Evolutionary conservation across 2,888 invertebrate genomes (phyloP), one percentile per base, ranked within the genome.

Genomic region (Drymonia ruficornis): DNA sequence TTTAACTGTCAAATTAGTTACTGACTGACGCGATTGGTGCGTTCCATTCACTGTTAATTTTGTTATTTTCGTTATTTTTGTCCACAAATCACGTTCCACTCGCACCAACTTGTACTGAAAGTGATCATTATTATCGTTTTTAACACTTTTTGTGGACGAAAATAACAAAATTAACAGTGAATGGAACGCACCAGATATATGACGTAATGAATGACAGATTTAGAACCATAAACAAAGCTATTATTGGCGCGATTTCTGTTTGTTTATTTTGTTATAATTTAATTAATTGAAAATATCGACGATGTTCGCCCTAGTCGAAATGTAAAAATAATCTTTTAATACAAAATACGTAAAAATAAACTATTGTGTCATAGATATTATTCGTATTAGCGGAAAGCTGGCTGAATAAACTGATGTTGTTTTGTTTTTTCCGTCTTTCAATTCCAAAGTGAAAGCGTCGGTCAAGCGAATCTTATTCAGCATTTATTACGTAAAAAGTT

Each of bases 401-500:
- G 64, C 63, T 63, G 59, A 64, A 55, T 64, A 68, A 70, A 70
- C 61, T 67, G 72, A 73, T 70, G 62, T 70, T 74, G 63, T 76
- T 76, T 80, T 79, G 77, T 80, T 70, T 70, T 63, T 59, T 52
- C 9, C 53, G 56, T 56, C 56, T 57, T 56, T 62, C 57, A 53
- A 50, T 43, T 51, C 52, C 54, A 55, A 67, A 72, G 72, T 72
- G 72, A 72, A 72, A 72, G 72, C 72, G 68, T 66, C 63, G 56
- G 55, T 63, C 59, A 52, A 70, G 54, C 69, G 67, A 70, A 68
- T 63, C 71, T 64, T 23, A 23, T 23, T 23, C 23, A 23, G 23
- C 23, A 23, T n/a, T 40, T 29, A 43, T 50, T 50, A 63, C 57
- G 60, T 68, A 65, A 51, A 56, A 54, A 58, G 61, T 61, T 63